Percentiles rank a stretch among this genome's conserved stretches.
These are phyloP conservation scores for Colostygia pectinataria DNA, from an alignment of 2,888 invertebrate genomes.

Conservation along the genomic window DNA sequence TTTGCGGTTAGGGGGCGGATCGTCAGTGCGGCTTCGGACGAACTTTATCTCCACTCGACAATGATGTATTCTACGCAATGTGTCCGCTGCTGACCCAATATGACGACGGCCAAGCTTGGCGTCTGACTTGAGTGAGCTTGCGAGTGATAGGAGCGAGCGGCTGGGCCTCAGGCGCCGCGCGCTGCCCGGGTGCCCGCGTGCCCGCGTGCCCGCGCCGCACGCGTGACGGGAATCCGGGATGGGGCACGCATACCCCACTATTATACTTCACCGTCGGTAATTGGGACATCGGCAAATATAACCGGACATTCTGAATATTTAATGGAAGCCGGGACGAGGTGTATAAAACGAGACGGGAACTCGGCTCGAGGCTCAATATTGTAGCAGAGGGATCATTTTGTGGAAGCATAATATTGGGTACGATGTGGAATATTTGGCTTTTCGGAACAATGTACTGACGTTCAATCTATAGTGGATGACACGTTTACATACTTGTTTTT, in stretches of 20 bases:
- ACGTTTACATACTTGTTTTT: too few species aligned
- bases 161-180: too few species aligned
- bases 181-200: too few species aligned
- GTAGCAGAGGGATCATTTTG: too few species aligned
- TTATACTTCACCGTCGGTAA: conserved; percentile 10
- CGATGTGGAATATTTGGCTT: too few species aligned
- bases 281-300: conserved; percentile 23
- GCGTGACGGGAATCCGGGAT: too few species aligned
- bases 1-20: neutral
- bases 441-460: too few species aligned
- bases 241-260: too few species aligned
- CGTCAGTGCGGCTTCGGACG: neutral
- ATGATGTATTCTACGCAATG: conserved; percentile 4
- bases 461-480: too few species aligned
- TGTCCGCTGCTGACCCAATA: neutral
- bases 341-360: conserved; percentile 5
- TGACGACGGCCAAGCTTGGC: neutral
- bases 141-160: too few species aligned
- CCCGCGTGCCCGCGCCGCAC: too few species aligned
- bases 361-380: neutral
- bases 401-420: too few species aligned
- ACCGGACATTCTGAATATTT: conserved; percentile 22
- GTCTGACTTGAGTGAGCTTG: conserved; percentile 1
- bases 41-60: neutral
- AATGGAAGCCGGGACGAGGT: conserved; percentile 13